phyloP scores from a whole-genome alignment of 2,888 invertebrate species.

The Himalopsyche kuldschensis region DNA sequence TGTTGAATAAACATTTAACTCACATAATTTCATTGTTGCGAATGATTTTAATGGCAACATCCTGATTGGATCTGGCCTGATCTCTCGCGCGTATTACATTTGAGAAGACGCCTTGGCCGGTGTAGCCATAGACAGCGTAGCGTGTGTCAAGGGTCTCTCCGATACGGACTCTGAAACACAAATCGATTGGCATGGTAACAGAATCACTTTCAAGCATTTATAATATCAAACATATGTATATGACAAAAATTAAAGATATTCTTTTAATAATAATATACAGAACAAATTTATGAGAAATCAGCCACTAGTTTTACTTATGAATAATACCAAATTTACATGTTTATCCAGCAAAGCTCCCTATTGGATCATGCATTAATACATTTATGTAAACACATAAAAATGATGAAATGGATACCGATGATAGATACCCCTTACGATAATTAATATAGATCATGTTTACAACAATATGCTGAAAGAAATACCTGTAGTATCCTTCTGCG shows the following conservation, averaged over 20 bases:
- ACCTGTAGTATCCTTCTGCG: slow-evolving; percentile 97
- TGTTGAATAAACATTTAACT: slow-evolving; percentile 45
- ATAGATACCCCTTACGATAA: too few relatives aligned
- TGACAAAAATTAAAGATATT: too few relatives aligned
- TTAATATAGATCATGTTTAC: too few relatives aligned
- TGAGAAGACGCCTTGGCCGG: slow-evolving; percentile 98
- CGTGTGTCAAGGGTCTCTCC: slow-evolving; percentile 90
- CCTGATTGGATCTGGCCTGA: slow-evolving; percentile 79
- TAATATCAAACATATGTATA: too few relatives aligned
- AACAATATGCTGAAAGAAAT: slow-evolving; percentile 8
- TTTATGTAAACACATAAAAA: too few relatives aligned
- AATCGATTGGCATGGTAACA: too few relatives aligned
- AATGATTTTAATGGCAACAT: slow-evolving; percentile 98
- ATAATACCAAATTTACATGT: neutral
- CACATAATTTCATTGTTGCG: slow-evolving; percentile 98
- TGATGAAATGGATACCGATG: too few relatives aligned
- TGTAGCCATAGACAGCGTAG: slow-evolving; percentile 95
- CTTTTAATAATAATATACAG: too few relatives aligned
- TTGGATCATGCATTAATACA: too few relatives aligned
- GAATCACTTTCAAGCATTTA: too few relatives aligned
- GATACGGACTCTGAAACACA: slow-evolving; percentile 74
- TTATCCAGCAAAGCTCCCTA: neutral
- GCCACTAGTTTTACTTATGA: neutral
- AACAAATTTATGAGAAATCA: neutral
- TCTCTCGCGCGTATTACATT: slow-evolving; percentile 95